phyloP scores from a whole-genome alignment of 37 sponge, comb jelly and placozoan species.

The Eunapius fragilis region DNA sequence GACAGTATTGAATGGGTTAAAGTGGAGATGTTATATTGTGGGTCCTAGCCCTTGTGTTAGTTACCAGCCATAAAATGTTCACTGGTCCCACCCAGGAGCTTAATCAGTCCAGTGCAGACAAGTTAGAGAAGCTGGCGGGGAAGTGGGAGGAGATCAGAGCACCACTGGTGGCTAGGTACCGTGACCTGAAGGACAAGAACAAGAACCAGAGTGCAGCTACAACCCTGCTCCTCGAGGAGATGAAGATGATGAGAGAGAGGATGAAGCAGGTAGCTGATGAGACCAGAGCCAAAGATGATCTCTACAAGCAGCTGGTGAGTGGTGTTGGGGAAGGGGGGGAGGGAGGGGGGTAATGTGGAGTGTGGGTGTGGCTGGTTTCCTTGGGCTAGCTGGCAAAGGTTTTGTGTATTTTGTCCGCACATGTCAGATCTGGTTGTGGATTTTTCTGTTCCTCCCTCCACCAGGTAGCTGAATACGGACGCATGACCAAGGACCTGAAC shows the following conservation, averaged over 20 bases:
- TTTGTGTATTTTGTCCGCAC: too few relatives aligned
- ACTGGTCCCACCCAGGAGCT: slow-evolving; percentile 37
- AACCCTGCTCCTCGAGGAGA: slow-evolving; percentile 69
- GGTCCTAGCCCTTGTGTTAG: neutral
- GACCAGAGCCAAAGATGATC: slow-evolving; percentile 79
- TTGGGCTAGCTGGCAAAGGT: too few relatives aligned
- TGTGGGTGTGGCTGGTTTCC: too few relatives aligned
- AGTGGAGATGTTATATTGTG: neutral
- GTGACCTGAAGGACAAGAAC: slow-evolving; percentile 61
- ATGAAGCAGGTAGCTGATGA: slow-evolving; percentile 91
- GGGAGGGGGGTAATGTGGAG: neutral
- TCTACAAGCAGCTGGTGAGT: slow-evolving; percentile 85
- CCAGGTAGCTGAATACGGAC: slow-evolving; percentile 76
- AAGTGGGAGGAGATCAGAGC: slow-evolving; percentile 82
- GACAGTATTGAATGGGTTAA: neutral
- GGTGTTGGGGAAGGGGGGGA: neutral
- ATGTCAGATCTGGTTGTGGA: too few relatives aligned
- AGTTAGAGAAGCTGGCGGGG: slow-evolving; percentile 66
- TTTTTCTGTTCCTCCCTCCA: too few relatives aligned
- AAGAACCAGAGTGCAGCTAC: slow-evolving; percentile 25
- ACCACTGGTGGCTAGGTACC: slow-evolving; percentile 60
- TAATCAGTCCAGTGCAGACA: slow-evolving; percentile 70
- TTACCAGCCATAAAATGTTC: neutral
- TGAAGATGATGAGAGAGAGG: slow-evolving; percentile 57
- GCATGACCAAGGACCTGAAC: slow-evolving; percentile 77